phyloP scores from a whole-genome alignment of 2,797 vertebrate genomes.

The Acrossocheilus wenchowensis region DNA sequence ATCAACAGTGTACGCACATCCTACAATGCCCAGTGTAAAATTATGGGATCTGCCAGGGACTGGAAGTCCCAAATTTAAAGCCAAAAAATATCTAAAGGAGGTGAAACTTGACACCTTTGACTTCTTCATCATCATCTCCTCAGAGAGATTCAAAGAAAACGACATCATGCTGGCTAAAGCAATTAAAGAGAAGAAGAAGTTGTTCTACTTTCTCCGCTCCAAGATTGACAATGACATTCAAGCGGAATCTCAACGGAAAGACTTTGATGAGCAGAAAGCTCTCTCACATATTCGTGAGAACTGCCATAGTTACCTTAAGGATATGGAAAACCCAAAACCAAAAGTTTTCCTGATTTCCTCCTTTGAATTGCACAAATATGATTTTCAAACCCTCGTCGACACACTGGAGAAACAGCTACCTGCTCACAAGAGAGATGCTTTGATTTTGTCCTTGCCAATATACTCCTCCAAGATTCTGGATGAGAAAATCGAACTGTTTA shows the following conservation, averaged over 20 bases:
- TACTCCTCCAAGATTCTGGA: slow-evolving; percentile 43
- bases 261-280: slow-evolving; percentile 55
- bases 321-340: not conserved
- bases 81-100: slow-evolving; percentile 56
- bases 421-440: slow-evolving; percentile 17
- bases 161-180: slow-evolving; percentile 61
- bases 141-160: slow-evolving; percentile 55
- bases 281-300: slow-evolving; percentile 44
- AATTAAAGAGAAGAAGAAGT: slow-evolving; percentile 54
- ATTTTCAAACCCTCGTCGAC: slow-evolving; percentile 38
- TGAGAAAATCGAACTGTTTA: slow-evolving; percentile 37
- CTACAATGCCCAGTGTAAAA: slow-evolving; percentile 48
- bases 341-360: slow-evolving; percentile 53
- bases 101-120: slow-evolving; percentile 59
- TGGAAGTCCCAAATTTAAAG: slow-evolving; percentile 49
- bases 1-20: slow-evolving; percentile 46
- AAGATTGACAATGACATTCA: slow-evolving; percentile 56
- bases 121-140: slow-evolving; percentile 61
- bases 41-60: slow-evolving; percentile 67
- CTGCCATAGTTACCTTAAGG: slow-evolving; percentile 36
- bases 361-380: slow-evolving; percentile 34
- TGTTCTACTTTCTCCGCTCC: slow-evolving; percentile 62
- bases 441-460: slow-evolving; percentile 46
- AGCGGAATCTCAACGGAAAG: slow-evolving; percentile 40
- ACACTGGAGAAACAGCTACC: slow-evolving; percentile 42